Percentiles rank a stretch among this genome's conserved stretches.
Evolutionary conservation across 2,888 invertebrate genomes (phyloP).

Genomic region (Timema cristinae): DNA sequence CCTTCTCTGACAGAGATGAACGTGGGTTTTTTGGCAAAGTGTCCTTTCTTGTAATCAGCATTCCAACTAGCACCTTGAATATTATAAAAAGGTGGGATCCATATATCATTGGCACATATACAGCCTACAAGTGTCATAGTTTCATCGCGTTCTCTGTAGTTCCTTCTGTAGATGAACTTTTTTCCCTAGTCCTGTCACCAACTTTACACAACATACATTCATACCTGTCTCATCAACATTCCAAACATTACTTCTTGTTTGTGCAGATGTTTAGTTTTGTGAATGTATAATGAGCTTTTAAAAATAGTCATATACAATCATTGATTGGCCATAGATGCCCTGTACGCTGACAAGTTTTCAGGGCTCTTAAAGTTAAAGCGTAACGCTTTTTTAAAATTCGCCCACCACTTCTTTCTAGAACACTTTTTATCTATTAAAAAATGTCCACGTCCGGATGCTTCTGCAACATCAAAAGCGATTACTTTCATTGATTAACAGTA

Average conservation of each 20-base stretch:
- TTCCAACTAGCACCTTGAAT: constrained; percentile 27
- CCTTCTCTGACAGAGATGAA: constrained; percentile 33
- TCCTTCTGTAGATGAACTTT: constrained; percentile 15
- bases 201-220: constrained; percentile 13
- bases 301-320: background rate
- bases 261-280: background rate
- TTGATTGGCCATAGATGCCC: constrained; percentile 12
- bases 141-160: constrained; percentile 14
- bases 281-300: constrained; percentile 1
- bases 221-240: constrained; percentile 15
- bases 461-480: constrained; percentile 8
- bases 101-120: constrained; percentile 15
- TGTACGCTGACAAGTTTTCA: constrained; percentile 16
- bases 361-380: constrained; percentile 11
- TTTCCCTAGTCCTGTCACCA: constrained; percentile 12
- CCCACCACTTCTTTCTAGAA: constrained; percentile 16
- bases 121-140: constrained; percentile 11
- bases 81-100: constrained; percentile 15
- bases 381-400: constrained; percentile 14
- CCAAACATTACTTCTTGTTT: constrained; percentile 14
- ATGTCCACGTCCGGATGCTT: background rate
- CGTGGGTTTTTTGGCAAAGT: constrained; percentile 35
- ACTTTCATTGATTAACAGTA: constrained; percentile 9
- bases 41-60: constrained; percentile 31
- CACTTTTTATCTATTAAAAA: constrained; percentile 4